Evolutionary conservation across 2,113 vertebrate species (phyloP).

Genomic region (Poeciliopsis occidentalis): DNA sequence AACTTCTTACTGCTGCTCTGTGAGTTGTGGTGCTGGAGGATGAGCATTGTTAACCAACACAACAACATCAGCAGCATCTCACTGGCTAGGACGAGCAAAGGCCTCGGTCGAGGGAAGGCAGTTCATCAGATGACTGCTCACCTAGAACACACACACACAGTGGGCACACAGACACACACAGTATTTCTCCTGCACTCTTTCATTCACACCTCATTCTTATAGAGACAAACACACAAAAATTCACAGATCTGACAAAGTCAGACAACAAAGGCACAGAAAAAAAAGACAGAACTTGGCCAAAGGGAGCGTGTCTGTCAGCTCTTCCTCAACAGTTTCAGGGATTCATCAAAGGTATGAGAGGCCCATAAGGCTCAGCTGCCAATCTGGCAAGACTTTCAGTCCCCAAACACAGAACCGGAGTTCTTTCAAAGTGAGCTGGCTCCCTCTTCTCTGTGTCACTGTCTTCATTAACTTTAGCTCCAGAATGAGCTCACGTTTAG

Average conservation of each 20-base stretch:
- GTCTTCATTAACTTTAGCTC: conserved; percentile 63
- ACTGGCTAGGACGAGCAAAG: conserved; percentile 33
- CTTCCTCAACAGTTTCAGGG: conserved; percentile 53
- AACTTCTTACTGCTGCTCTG: conserved; percentile 68
- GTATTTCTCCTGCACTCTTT: conserved; percentile 19
- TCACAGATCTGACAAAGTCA: conserved; percentile 58
- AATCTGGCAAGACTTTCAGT: conserved; percentile 65
- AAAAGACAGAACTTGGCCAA: conserved; percentile 53
- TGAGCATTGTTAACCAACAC: conserved; percentile 72
- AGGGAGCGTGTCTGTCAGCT: conserved; percentile 55
- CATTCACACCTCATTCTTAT: conserved; percentile 27
- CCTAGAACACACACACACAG: conserved; percentile 56
- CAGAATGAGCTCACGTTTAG: conserved; percentile 28
- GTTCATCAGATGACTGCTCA: conserved; percentile 69
- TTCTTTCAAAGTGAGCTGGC: conserved; percentile 46
- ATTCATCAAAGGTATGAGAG: conserved; percentile 71
- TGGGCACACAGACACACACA: conserved; percentile 30
- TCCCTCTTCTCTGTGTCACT: conserved; percentile 31
- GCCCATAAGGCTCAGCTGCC: conserved; percentile 62
- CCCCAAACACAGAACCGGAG: conserved; percentile 45
- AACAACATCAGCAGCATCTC: conserved; percentile 54
- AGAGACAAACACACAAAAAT: conserved; percentile 37
- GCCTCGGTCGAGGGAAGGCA: conserved; percentile 26
- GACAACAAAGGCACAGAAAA: conserved; percentile 46
- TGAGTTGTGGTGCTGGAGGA: conserved; percentile 74